Evolutionary conservation across 2,113 vertebrate species (phyloP).

Genomic region (Emydura subglobosa): DNA sequence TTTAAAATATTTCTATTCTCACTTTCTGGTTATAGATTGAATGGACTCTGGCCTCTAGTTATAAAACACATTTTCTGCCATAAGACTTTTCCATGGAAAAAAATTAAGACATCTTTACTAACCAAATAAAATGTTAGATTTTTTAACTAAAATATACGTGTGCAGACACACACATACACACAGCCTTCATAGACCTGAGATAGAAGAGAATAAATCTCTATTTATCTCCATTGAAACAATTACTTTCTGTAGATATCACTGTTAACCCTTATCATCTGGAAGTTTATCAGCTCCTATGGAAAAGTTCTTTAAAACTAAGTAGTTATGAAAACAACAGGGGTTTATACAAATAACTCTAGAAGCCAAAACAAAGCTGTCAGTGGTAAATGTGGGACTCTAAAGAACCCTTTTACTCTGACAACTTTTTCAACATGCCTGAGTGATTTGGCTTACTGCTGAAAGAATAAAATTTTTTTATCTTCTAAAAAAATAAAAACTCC

Average conservation of each 20-base stretch:
- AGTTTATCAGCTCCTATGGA: slow-evolving; percentile 3
- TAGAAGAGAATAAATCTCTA: neutral
- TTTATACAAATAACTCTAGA: slow-evolving; percentile 15
- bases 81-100: slow-evolving; percentile 23
- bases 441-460: neutral
- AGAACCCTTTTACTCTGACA: neutral
- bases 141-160: neutral
- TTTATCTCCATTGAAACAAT: neutral
- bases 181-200: neutral
- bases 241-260: neutral
- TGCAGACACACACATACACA: neutral
- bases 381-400: neutral
- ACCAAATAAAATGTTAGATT: neutral
- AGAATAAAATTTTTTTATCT: neutral
- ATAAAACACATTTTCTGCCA: neutral
- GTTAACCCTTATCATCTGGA: neutral
- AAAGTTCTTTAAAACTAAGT: slow-evolving; percentile 1
- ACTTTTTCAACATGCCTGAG: neutral
- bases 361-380: neutral
- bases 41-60: neutral
- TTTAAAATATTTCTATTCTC: neutral
- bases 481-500: neutral
- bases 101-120: neutral
- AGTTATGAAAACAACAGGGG: neutral
- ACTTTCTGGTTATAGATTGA: neutral